A percentile compares a stretch with the other conserved stretches of the same genome.
Conservation (phyloP, 2,888 invertebrate genomes). For the Tachina fera region DNA sequence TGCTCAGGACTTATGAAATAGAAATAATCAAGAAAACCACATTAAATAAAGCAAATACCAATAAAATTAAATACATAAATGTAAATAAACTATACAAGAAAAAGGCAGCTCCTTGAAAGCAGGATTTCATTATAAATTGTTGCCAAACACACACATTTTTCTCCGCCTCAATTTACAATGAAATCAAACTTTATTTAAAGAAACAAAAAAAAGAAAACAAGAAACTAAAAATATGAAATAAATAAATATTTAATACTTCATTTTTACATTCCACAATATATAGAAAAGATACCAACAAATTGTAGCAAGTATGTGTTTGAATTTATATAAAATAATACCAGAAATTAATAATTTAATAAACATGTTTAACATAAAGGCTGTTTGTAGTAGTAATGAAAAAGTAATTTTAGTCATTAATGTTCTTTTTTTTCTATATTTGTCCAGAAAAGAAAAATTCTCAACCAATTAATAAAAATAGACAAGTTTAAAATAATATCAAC, state of each 20-base stretch:
- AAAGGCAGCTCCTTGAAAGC: conserved; percentile 68
- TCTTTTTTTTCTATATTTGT: conserved; percentile 35
- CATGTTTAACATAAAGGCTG: conserved; percentile 81
- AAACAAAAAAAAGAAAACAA: conserved; percentile 1
- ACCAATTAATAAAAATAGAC: background rate
- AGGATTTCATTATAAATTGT: conserved; percentile 39
- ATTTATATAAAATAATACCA: conserved; percentile 53
- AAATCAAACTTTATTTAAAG: conserved; percentile 8
- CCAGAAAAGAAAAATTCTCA: background rate
- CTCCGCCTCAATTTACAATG: conserved; percentile 6
- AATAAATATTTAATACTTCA: conserved; percentile 33
- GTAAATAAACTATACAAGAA: conserved; percentile 49
- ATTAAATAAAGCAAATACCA: conserved; percentile 58
- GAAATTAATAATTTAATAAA: conserved; percentile 72
- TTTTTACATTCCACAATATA: conserved; percentile 59
- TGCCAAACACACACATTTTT: background rate
- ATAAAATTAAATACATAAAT: conserved; percentile 63
- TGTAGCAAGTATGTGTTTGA: conserved; percentile 54
- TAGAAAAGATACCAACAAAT: conserved; percentile 30
- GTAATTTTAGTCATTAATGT: conserved; percentile 57
- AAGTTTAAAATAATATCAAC: conserved; percentile 10
- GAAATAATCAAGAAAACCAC: conserved; percentile 55
- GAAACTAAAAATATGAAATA: conserved; percentile 10
- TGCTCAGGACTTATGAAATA: conserved; percentile 78
- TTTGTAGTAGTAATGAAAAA: conserved; percentile 78